Conservation (phyloP, 2,888 invertebrate species). For the Odiellus spinosus region DNA sequence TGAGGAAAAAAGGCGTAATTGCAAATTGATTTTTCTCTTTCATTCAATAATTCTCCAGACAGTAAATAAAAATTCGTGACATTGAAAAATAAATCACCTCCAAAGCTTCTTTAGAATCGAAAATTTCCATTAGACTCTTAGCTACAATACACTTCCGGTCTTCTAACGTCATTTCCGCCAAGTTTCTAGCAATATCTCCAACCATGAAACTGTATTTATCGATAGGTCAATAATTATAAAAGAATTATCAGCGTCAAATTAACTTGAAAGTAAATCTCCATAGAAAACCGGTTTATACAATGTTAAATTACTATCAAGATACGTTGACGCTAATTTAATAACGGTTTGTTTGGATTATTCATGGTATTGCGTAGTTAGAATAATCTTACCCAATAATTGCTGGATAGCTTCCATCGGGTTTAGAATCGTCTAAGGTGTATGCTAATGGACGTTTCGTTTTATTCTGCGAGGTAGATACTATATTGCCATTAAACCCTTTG, state of each 20-base stretch:
- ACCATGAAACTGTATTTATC: constrained; percentile 23
- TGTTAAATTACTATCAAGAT: too few relatives aligned
- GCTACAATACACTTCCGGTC: constrained; percentile 22
- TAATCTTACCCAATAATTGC: constrained; percentile 29
- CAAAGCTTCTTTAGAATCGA: constrained; percentile 23
- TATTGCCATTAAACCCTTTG: constrained; percentile 22
- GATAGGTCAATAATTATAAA: background rate
- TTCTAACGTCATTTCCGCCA: constrained; percentile 19
- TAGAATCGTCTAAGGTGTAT: constrained; percentile 28
- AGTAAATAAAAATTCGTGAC: background rate
- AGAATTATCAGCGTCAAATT: too few relatives aligned
- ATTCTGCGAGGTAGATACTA: constrained; percentile 11
- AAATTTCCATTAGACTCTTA: constrained; percentile 23
- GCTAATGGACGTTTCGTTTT: constrained; percentile 20
- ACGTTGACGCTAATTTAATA: too few relatives aligned
- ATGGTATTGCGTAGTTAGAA: too few relatives aligned
- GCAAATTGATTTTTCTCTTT: background rate
- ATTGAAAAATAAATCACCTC: constrained; percentile 17
- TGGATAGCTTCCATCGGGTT: constrained; percentile 25
- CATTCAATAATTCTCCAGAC: too few relatives aligned
- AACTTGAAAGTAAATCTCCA: too few relatives aligned
- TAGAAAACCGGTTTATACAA: too few relatives aligned
- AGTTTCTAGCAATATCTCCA: constrained; percentile 23
- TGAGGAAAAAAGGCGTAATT: too few relatives aligned
- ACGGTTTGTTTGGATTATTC: too few relatives aligned